phyloP scores from a whole-genome alignment of 2,888 invertebrate genomes.

The Keiferia lycopersicella region DNA sequence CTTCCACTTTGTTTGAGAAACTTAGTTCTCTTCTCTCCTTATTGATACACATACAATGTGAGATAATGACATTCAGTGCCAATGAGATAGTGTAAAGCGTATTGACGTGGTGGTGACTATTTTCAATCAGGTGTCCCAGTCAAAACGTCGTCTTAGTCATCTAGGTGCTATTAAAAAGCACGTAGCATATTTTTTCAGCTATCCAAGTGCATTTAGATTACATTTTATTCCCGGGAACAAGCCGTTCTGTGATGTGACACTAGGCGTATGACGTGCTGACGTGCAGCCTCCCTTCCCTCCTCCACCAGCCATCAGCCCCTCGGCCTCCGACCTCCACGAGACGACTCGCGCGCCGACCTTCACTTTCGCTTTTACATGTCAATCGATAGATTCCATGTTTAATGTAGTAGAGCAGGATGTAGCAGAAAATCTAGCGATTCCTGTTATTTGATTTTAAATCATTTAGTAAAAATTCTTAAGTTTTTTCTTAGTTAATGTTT shows the following conservation, averaged over 20 bases:
- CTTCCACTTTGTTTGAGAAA: too few relatives aligned
- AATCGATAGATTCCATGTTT: slow-evolving; percentile 38
- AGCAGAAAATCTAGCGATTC: neutral
- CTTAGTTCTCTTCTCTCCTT: too few relatives aligned
- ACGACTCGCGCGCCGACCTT: slow-evolving; percentile 46
- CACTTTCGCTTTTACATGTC: slow-evolving; percentile 63
- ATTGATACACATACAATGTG: too few relatives aligned
- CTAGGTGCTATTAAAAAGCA: too few relatives aligned
- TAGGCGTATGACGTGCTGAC: neutral
- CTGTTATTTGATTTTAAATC: neutral
- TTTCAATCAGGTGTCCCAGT: too few relatives aligned
- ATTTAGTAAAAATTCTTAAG: neutral
- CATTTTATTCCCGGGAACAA: neutral
- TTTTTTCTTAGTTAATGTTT: too few relatives aligned
- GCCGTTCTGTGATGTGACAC: neutral
- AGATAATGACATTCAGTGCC: too few relatives aligned
- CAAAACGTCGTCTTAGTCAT: too few relatives aligned
- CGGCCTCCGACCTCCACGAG: slow-evolving; percentile 28
- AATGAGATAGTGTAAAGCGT: too few relatives aligned
- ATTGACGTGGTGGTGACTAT: too few relatives aligned
- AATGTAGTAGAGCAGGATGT: neutral
- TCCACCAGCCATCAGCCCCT: neutral
- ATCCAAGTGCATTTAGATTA: too few relatives aligned
- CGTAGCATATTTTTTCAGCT: too few relatives aligned
- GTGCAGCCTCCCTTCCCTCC: neutral